Evolutionary conservation across 2,888 invertebrate species (phyloP).

Genomic region (Lepidocyrtinus sp.): DNA sequence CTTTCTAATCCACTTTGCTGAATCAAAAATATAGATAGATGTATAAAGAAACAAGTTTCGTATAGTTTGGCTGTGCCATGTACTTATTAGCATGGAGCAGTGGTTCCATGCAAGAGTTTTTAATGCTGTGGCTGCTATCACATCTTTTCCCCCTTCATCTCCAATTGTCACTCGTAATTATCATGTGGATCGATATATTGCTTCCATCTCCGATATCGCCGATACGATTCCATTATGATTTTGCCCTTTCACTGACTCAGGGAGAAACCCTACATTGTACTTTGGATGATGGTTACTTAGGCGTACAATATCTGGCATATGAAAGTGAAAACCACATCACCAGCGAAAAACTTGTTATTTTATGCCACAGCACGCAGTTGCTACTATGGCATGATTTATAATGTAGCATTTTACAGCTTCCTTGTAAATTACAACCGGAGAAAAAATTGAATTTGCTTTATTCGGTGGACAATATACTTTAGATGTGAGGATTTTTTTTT

Average conservation of each 20-base stretch:
- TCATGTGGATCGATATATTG: constrained; percentile 69
- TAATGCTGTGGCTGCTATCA: constrained; percentile 20
- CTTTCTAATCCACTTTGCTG: constrained; percentile 6
- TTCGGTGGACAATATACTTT: no score
- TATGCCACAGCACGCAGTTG: constrained; percentile 7
- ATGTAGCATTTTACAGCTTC: background rate
- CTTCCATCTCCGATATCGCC: constrained; percentile 69
- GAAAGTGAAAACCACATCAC: constrained; percentile 13
- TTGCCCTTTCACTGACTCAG: constrained; percentile 28
- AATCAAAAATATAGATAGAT: background rate
- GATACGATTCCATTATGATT: constrained; percentile 46
- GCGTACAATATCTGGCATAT: background rate
- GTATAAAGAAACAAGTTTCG: background rate
- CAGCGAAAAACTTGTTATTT: background rate
- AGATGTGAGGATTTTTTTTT: no score
- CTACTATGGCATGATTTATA: constrained; percentile 5
- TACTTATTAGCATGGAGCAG: constrained; percentile 5
- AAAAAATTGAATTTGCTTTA: no score
- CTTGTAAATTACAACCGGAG: background rate
- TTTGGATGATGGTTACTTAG: constrained; percentile 19
- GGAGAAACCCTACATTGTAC: constrained; percentile 38
- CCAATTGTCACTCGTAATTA: constrained; percentile 70
- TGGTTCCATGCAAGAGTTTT: constrained; percentile 7
- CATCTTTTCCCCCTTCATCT: constrained; percentile 66
- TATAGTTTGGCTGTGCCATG: background rate